Evolutionary conservation across 1,140 invertebrate species (phyloP), one percentile per base, ranked within the genome.

Genomic region (Helicoverpa zea): DNA sequence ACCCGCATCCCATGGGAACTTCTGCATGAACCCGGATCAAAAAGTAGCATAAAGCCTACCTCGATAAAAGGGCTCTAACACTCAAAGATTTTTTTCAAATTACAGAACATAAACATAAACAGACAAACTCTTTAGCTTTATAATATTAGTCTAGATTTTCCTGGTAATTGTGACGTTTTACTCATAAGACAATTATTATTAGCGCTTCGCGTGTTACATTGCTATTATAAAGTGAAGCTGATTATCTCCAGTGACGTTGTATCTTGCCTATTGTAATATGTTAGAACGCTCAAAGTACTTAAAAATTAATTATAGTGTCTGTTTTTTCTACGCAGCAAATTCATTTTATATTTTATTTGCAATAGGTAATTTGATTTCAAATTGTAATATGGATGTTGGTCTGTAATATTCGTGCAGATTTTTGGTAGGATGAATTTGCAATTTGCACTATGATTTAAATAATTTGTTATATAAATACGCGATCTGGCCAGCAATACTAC

Each of bases 121-220:
- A 23, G 2, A 23, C 23, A 23, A 2, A 23, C 23, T 23, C 23
- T 23, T 23, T 2, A 23, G 23, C 23, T 23, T 5, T 43, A 9
- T 43, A 43, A 9, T 43, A 43, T 7, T 43, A 9, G 9, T 43
- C 5, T 83, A 61, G 59, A 35, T 85, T 86, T 87, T 85, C 82
- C 84, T 84, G 81, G 81, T 85, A 70, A 87, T 86, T 86, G 77
- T 89, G 84, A 86, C 83, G 83, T 87, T 81, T 77, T 35, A 77
- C 35, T 49, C 43, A 43, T 74, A 78, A 66, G 75, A 82, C 68
- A 87, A 87, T 86, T 80, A 84, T 83, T 63, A 23, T 84, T 74
- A 23, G 12, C 59, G 63, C 47, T 61, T 83, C 70, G 83, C 83
- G 75, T 82, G 82, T 63, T 29, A 63, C 14, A n/a, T 51, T 66